Base-by-base conservation (phyloP, 1,140 invertebrate species). In the Aplysia californica region DNA sequence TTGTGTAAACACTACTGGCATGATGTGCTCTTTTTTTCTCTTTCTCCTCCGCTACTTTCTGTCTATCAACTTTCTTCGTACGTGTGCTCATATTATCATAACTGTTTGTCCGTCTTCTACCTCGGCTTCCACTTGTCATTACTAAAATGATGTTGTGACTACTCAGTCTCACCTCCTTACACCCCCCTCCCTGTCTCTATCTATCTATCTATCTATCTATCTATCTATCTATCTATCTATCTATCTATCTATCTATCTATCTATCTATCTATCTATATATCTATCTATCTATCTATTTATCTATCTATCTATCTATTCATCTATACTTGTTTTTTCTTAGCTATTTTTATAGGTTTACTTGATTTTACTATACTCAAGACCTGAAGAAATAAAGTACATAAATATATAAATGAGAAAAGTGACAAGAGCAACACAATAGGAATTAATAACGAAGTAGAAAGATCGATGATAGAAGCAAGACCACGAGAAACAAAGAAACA, bases 131-230 rank as follows among this genome's bases (percentile, higher is more conserved):
- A n/a, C n/a, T n/a, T n/a, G n/a, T n/a, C n/a, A n/a, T n/a, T n/a
- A n/a, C n/a, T n/a, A n/a, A n/a, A n/a, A n/a, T n/a, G n/a, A n/a
- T n/a, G n/a, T n/a, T n/a, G n/a, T n/a, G n/a, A n/a, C n/a, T n/a
- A n/a, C n/a, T n/a, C 4, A 23, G 4, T 15, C 50, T 3, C 44
- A 23, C 69, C 10, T 33, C 29, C 44, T 56, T 55, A 20, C 69
- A 18, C 41, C 33, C 44, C 1, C 70, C 70, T 10, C 44, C 59
- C 44, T 31, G 6, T 36, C 44, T 56, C 50, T 72, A 6, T 56
- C 55, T 58, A 61, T 61, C 18, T 61, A 61, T 61, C 10, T 61
- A 61, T 61, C 18, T 61, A 61, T 61, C 18, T 61, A 61, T 61
- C 18, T 61, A 61, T 61, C 18, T 61, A 10, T 6, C 58, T 26